Percentiles rank a stretch among this genome's conserved stretches.
These are phyloP conservation scores for Temnothorax ravouxi DNA, from an alignment of 2,888 invertebrate genomes.

Conservation along the genomic window DNA sequence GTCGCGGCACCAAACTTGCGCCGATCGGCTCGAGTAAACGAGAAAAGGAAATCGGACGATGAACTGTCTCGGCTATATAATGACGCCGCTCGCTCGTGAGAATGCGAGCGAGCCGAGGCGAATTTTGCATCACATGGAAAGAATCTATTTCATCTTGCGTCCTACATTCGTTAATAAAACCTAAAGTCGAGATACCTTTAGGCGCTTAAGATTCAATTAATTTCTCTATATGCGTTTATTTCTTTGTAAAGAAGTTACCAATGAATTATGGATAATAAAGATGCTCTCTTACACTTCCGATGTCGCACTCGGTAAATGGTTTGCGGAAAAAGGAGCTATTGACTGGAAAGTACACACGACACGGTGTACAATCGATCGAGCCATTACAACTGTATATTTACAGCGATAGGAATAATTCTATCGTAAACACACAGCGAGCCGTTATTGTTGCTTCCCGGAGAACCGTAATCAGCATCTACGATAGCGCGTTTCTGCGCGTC, in stretches of 20 bases:
- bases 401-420: conserved; percentile 8
- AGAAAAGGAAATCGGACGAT: conserved; percentile 67
- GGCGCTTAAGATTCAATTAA: not conserved
- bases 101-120: not conserved
- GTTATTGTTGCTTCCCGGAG: conserved; percentile 38
- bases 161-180: not conserved
- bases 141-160: not conserved
- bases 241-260: not conserved
- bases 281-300: not conserved
- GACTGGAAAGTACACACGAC: conserved; percentile 14
- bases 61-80: conserved; percentile 65
- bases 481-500: conserved; percentile 28
- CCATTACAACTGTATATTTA: not conserved
- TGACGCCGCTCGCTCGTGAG: conserved; percentile 43
- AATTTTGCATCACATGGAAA: not conserved
- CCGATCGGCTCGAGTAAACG: conserved; percentile 67
- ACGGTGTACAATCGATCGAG: not conserved
- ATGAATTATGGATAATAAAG: not conserved
- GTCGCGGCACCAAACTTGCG: conserved; percentile 42
- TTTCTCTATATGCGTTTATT: not conserved
- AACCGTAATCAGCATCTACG: conserved; percentile 37
- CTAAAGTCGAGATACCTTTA: not conserved
- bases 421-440: conserved; percentile 34
- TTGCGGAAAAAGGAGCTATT: not conserved
- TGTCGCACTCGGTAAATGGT: not conserved